Percentiles rank a stretch among this genome's conserved stretches.
Evolutionary conservation across 2,113 vertebrate species (phyloP).

Genomic region (Chaetops frenatus): DNA sequence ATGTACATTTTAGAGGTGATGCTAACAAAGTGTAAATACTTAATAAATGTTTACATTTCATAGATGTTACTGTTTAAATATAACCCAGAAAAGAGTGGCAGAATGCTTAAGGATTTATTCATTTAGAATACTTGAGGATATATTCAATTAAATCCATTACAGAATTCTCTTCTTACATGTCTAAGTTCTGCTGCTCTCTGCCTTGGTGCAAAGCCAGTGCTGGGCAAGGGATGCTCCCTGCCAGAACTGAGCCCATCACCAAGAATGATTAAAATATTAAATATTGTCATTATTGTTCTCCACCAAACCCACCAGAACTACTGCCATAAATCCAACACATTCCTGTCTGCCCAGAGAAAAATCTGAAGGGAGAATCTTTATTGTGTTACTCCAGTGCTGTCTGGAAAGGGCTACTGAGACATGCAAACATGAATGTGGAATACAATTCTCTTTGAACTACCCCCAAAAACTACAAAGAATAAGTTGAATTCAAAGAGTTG

Average conservation of each 20-base stretch:
- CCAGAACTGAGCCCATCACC: not conserved
- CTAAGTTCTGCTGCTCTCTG: not conserved
- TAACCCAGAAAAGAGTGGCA: not conserved
- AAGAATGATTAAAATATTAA: not conserved
- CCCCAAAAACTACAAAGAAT: not conserved
- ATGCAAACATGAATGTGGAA: not conserved
- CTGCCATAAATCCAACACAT: not conserved
- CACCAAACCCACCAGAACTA: not conserved
- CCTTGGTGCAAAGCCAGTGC: not conserved
- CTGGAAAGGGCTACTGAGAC: conserved; percentile 32
- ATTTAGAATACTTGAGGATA: not conserved
- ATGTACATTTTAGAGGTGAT: not conserved
- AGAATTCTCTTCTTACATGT: not conserved
- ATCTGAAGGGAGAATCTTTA: not conserved
- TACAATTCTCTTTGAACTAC: conserved; percentile 31
- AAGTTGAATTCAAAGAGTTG: not conserved
- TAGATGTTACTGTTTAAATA: not conserved
- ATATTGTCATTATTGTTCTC: not conserved
- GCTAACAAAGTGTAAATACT: not conserved
- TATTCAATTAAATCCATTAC: not conserved
- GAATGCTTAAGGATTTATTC: not conserved
- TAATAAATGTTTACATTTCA: not conserved
- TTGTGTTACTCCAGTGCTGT: not conserved
- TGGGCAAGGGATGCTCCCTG: not conserved
- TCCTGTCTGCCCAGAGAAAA: not conserved